Base-by-base conservation (phyloP, 2,888 invertebrate genomes). In the Gibbula magus region DNA sequence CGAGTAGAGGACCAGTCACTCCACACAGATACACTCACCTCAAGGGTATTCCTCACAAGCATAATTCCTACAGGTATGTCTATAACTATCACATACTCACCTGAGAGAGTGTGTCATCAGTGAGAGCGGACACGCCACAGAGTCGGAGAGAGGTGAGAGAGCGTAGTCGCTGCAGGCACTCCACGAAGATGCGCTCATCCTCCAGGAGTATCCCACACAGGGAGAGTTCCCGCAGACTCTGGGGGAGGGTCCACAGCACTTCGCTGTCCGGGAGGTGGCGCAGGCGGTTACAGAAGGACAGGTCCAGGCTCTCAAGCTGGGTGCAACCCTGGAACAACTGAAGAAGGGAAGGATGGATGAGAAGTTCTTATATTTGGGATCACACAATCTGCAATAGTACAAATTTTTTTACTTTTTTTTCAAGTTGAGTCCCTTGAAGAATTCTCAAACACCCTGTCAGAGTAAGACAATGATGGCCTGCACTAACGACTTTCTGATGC, bases 61-160 rank as follows among this genome's bases (percentile, higher is more conserved):
- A 5, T 35, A 35, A 35, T 3, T n/a, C n/a, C 3, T 35, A 35
- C 35, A 35, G 35, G 8, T 35, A 35, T 8, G 3, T 35, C 35
- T 35, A 35, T 3, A 35, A 8, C 35, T 35, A 8, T 35, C 35
- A 74, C 32, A 56, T 18, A 67, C 4, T 29, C 81, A 91, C 92
- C 89, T 89, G 77, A n/a, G 84, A 70, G 18, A 92, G 81, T 5
- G 90, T 88, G n/a, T 85, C 80, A 79, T 92, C 91, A 81, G 84
- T 90, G 51, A 92, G 81, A 16, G 89, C 90, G 10, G 89, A 78
- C 13, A 92, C 89, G 16, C 91, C 92, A 86, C 91, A 91, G 20
- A 91, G 82, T 52, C 88, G 84, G 2, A 91, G 76, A 1, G 83
- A 81, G 73, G 82, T 84, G 18, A 92, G 86, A 5, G 74, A 82